Evolutionary conservation across 2,888 invertebrate genomes (phyloP).

Genomic region (Aspidiotus rigidus): DNA sequence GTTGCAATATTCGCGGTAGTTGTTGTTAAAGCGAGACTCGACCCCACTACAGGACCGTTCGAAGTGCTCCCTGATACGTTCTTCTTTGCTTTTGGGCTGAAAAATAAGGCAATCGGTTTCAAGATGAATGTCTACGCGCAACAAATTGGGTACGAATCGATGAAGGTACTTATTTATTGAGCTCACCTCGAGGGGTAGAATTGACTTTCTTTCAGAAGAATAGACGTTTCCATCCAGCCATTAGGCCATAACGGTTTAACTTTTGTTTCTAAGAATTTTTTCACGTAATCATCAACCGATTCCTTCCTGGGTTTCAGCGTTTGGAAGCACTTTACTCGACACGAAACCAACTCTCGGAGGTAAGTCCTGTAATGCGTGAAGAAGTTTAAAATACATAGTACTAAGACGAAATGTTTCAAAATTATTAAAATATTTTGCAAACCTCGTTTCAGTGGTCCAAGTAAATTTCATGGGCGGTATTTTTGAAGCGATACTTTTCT

Average conservation of each 20-base stretch:
- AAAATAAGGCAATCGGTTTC: neutral
- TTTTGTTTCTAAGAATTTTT: conserved; percentile 50
- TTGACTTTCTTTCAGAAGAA: conserved; percentile 46
- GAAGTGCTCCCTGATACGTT: neutral
- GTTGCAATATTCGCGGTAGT: neutral
- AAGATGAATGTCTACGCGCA: no score
- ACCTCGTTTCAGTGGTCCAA: conserved; percentile 60
- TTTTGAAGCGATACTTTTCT: conserved; percentile 43
- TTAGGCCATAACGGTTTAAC: conserved; percentile 59
- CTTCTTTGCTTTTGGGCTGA: neutral
- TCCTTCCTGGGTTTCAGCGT: conserved; percentile 46
- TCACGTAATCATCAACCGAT: conserved; percentile 48
- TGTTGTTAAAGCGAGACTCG: neutral
- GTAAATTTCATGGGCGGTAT: conserved; percentile 63
- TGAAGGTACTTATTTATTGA: neutral
- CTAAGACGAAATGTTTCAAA: neutral
- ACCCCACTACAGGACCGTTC: neutral
- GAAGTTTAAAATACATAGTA: neutral
- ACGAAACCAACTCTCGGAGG: conserved; percentile 35
- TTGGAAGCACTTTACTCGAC: conserved; percentile 43
- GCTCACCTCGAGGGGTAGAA: neutral
- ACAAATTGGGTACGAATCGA: neutral
- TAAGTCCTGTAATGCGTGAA: conserved; percentile 33
- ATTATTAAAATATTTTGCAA: conserved; percentile 37
- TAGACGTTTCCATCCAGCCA: conserved; percentile 56